Evolutionary conservation across 2,888 invertebrate species (phyloP).

Genomic region (Rapana venosa): DNA sequence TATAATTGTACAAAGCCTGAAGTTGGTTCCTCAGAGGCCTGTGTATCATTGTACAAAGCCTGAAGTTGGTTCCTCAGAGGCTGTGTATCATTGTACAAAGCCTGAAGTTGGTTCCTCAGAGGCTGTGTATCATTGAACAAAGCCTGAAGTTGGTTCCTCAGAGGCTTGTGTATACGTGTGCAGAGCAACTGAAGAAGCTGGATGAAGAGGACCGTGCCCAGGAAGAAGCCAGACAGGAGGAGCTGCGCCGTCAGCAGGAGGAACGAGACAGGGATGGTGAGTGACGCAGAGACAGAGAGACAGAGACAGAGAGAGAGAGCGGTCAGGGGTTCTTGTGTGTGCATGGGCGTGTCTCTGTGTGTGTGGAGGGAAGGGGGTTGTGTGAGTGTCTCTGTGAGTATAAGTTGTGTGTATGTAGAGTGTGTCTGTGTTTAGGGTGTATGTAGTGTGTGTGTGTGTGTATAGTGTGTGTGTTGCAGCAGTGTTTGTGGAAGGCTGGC

Average conservation of each 20-base stretch:
- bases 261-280: slow-evolving; percentile 38
- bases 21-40: too few species aligned
- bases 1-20: too few species aligned
- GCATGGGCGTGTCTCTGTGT: neutral
- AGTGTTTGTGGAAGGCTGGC: too few species aligned
- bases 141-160: neutral
- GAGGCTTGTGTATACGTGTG: slow-evolving; percentile 31
- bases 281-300: neutral
- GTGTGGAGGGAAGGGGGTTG: neutral
- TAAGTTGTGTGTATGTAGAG: neutral
- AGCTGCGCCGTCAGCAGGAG: slow-evolving; percentile 64
- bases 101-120: too few species aligned
- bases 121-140: too few species aligned
- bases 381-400: slow-evolving; percentile 5
- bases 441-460: too few species aligned
- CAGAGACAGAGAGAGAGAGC: neutral
- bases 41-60: too few species aligned
- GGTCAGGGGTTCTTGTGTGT: neutral
- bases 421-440: neutral
- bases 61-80: too few species aligned
- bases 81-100: too few species aligned
- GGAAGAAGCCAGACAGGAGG: slow-evolving; percentile 65
- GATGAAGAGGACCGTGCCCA: slow-evolving; percentile 74
- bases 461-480: too few species aligned
- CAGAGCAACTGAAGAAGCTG: slow-evolving; percentile 76